Percentiles rank a stretch among this genome's conserved stretches.
These are phyloP conservation scores for Ochlodes sylvanus DNA, from an alignment of 2,888 invertebrate species.

Conservation along the genomic window DNA sequence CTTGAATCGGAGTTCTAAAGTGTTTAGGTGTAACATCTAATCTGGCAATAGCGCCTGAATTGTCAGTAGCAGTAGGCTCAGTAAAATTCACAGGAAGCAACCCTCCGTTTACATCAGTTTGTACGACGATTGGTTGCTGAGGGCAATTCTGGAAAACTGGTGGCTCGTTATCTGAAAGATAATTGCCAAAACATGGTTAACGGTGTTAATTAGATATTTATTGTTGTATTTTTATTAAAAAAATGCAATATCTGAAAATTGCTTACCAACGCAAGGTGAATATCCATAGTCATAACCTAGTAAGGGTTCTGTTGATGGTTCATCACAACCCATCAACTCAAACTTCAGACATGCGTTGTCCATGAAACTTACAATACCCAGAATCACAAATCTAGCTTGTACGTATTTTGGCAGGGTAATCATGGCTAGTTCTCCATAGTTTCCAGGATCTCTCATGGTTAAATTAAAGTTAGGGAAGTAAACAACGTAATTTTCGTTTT, in stretches of 20 bases:
- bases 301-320: slow-evolving; percentile 92
- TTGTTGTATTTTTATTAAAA: neutral
- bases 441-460: slow-evolving; percentile 97
- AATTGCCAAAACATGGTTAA: slow-evolving; percentile 12
- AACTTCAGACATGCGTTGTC: slow-evolving; percentile 98
- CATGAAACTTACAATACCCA: slow-evolving; percentile 98
- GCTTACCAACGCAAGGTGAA: slow-evolving; percentile 94
- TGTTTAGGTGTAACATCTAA: slow-evolving; percentile 96
- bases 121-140: slow-evolving; percentile 95
- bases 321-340: slow-evolving; percentile 98
- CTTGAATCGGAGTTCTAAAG: slow-evolving; percentile 94
- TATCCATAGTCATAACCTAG: slow-evolving; percentile 97
- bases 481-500: slow-evolving; percentile 97
- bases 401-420: slow-evolving; percentile 97
- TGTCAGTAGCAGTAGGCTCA: slow-evolving; percentile 97
- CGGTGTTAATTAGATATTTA: neutral
- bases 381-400: slow-evolving; percentile 96
- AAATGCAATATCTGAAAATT: neutral
- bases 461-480: slow-evolving; percentile 98
- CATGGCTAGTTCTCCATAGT: slow-evolving; percentile 98
- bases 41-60: slow-evolving; percentile 97
- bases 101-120: slow-evolving; percentile 95
- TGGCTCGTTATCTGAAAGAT: slow-evolving; percentile 93
- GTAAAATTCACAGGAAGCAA: slow-evolving; percentile 96
- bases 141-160: slow-evolving; percentile 99